These are phyloP conservation scores for Bubo scandiacus DNA, from an alignment of 2,113 vertebrate species.

Conservation along the genomic window DNA sequence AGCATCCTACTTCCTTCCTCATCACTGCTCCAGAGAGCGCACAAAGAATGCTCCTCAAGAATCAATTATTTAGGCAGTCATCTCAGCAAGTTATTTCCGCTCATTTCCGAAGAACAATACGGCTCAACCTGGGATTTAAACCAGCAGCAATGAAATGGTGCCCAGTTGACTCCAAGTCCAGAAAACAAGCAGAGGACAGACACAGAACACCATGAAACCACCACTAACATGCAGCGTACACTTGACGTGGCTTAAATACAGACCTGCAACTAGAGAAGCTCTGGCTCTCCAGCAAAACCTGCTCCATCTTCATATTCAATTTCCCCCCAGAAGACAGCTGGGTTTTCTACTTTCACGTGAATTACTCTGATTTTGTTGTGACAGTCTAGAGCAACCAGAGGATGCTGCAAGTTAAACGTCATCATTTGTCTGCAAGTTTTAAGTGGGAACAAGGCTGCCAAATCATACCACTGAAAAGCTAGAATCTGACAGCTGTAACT, in stretches of 20 bases:
- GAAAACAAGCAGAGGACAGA: not conserved
- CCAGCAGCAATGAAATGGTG: conserved; percentile 12
- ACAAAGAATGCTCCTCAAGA: conserved; percentile 19
- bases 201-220: not conserved
- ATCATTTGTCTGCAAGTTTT: not conserved
- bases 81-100: conserved; percentile 35
- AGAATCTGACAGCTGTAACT: conserved; percentile 59
- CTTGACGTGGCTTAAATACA: rapidly evolving
- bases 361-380: conserved; percentile 26
- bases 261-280: not conserved
- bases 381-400: conserved; percentile 16
- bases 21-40: not conserved
- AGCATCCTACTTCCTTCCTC: not conserved
- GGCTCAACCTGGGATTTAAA: conserved; percentile 1
- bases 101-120: conserved; percentile 10
- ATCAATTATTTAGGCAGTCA: conserved; percentile 37
- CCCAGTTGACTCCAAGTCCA: not conserved
- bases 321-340: not conserved
- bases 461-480: conserved; percentile 30
- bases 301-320: not conserved
- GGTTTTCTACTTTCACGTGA: not conserved
- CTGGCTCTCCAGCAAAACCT: not conserved
- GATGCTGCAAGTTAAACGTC: not conserved
- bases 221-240: rapidly evolving
- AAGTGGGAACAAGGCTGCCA: conserved; percentile 37